These are phyloP conservation scores for Copidosoma aretas DNA, from an alignment of 2,888 invertebrate genomes.

Conservation along the genomic window DNA sequence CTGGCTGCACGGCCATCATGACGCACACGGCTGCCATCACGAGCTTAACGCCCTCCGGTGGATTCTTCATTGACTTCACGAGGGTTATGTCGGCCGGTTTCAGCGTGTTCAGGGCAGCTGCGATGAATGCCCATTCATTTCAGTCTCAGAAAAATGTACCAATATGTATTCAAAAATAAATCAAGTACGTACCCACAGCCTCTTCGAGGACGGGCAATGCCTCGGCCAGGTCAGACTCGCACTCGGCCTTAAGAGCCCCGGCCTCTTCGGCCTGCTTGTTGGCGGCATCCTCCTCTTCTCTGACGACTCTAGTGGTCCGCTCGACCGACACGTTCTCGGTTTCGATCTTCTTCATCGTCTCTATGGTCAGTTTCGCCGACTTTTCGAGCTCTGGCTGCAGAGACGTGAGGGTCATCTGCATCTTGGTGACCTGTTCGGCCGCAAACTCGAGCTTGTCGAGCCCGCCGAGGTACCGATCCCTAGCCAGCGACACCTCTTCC, in stretches of 20 bases:
- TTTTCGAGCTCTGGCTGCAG: slow-evolving; percentile 77
- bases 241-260: slow-evolving; percentile 84
- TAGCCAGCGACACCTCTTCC: slow-evolving; percentile 74
- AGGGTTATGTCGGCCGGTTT: slow-evolving; percentile 85
- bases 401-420: slow-evolving; percentile 77
- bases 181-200: slow-evolving; percentile 62
- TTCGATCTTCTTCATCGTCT: slow-evolving; percentile 80
- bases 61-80: slow-evolving; percentile 89
- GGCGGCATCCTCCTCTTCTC: slow-evolving; percentile 86
- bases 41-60: slow-evolving; percentile 80
- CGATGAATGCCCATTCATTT: slow-evolving; percentile 46
- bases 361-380: slow-evolving; percentile 75
- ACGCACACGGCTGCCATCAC: slow-evolving; percentile 93
- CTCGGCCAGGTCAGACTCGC: slow-evolving; percentile 89
- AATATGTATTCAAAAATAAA: slow-evolving; percentile 5
- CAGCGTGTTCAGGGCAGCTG: slow-evolving; percentile 80
- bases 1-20: slow-evolving; percentile 80
- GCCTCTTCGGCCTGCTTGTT: slow-evolving; percentile 87
- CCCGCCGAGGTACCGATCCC: slow-evolving; percentile 77
- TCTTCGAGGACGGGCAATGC: slow-evolving; percentile 84
- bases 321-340: slow-evolving; percentile 79
- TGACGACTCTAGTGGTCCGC: slow-evolving; percentile 78
- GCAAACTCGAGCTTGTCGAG: slow-evolving; percentile 81
- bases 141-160: background rate
- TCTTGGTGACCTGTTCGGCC: slow-evolving; percentile 75